phyloP scores from a whole-genome alignment of 2,888 invertebrate species.

The Anagyrus pseudococci region DNA sequence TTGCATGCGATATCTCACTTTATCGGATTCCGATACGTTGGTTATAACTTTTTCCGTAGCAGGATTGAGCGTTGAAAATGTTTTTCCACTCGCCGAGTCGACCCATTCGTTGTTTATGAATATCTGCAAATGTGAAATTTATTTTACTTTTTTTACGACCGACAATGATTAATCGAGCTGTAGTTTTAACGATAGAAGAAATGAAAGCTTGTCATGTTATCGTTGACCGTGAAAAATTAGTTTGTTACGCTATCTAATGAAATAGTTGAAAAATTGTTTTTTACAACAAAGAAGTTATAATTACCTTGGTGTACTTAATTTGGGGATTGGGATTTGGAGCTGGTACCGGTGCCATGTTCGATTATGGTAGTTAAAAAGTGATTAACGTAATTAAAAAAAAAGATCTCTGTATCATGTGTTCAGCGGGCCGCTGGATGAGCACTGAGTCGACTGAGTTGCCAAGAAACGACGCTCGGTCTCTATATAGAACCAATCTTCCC shows the following conservation, averaged over 20 bases:
- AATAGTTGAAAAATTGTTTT: neutral
- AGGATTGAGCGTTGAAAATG: slow-evolving; percentile 69
- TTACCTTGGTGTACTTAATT: slow-evolving; percentile 38
- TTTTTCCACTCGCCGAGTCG: slow-evolving; percentile 67
- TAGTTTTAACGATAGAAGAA: too few relatives aligned
- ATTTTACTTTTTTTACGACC: too few relatives aligned
- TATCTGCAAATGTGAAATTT: slow-evolving; percentile 41
- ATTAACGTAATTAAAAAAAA: neutral
- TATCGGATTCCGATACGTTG: slow-evolving; percentile 66
- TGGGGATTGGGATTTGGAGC: slow-evolving; percentile 30
- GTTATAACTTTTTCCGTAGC: slow-evolving; percentile 63
- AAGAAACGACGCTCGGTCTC: neutral
- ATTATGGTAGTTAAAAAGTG: neutral
- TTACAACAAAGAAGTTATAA: slow-evolving; percentile 1
- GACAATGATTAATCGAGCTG: too few relatives aligned
- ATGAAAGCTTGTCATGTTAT: neutral
- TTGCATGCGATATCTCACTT: slow-evolving; percentile 55
- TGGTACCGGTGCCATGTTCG: slow-evolving; percentile 26
- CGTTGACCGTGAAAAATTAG: too few relatives aligned
- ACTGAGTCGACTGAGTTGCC: slow-evolving; percentile 3
- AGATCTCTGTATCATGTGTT: too few relatives aligned
- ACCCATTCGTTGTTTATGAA: slow-evolving; percentile 58
- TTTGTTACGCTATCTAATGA: neutral
- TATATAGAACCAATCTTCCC: slow-evolving; percentile 26
- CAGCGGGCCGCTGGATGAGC: neutral